Base-by-base conservation (phyloP, 2,888 invertebrate genomes). In the Drosophila siamana region DNA sequence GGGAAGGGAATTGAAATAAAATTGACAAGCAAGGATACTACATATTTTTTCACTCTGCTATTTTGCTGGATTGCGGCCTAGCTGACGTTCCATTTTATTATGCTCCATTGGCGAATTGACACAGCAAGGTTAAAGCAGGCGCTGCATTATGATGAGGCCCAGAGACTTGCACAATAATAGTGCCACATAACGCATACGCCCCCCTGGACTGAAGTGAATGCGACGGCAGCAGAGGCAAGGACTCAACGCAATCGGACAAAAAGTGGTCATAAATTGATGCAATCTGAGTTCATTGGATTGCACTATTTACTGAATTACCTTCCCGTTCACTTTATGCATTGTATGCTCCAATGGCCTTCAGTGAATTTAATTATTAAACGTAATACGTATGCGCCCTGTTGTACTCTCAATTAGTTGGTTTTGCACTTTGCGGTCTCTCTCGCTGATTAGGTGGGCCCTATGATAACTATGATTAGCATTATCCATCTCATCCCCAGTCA, bases 391-490 rank as follows among this genome's bases (percentile, higher is more conserved):
- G 66, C 52, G 57, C 47, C 48, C 36, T 13, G 62, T 24, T 54
- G 57, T 13, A 15, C 43, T 38, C 69, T 54, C 54, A 73, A 68
- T 68, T 77, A 73, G 60, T 24, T 33, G 54, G 13, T 30, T 38
- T 33, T 67, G 51, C 43, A 28, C 30, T 46, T 50, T 70, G 41
- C 57, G 50, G 36, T n/a, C n/a, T n/a, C n/a, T n/a, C n/a, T n/a
- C n/a, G 41, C 43, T 66, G 71, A 76, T 71, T 75, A 52, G 41
- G 15, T 40, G 43, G 43, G 65, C 46, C 54, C 36, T 52, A 47
- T 62, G 62, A 68, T 62, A 67, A 68, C 78, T 75, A 82, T 82
- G 68, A 75, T 82, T 75, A 86, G 65, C 83, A 74, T 78, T 71
- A 60, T 50, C 64, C 64, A 38, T 52, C 40, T 54, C 41, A 43